Conservation (phyloP, 64 coral and sea anemone genomes). For the Catalaphyllia jardinei region DNA sequence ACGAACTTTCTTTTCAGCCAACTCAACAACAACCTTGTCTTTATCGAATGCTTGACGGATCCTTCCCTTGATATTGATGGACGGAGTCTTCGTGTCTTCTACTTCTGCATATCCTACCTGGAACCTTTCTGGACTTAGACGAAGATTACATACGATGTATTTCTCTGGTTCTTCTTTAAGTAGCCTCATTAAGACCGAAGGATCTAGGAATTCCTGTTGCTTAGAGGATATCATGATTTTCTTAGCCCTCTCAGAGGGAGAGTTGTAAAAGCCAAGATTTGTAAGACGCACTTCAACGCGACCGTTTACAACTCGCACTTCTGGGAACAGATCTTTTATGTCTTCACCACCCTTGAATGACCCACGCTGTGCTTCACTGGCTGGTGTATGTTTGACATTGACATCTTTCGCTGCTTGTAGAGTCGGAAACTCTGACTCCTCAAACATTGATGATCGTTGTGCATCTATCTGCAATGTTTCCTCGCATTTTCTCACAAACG, state of each 20-base stretch:
- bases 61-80: slow-evolving; percentile 67
- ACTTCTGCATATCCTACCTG: slow-evolving; percentile 46
- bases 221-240: slow-evolving; percentile 25
- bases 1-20: background rate
- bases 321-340: background rate
- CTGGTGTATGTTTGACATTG: background rate
- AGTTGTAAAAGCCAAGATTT: slow-evolving; percentile 51
- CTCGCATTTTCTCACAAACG: slow-evolving; percentile 61
- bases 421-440: slow-evolving; percentile 66
- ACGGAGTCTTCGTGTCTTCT: slow-evolving; percentile 64
- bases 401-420: background rate
- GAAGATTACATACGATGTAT: slow-evolving; percentile 65
- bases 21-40: slow-evolving; percentile 69
- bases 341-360: background rate
- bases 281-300: slow-evolving; percentile 57
- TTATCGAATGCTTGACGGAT: slow-evolving; percentile 74
- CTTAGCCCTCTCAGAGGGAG: slow-evolving; percentile 20
- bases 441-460: slow-evolving; percentile 16
- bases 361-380: background rate
- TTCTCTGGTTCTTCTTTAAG: slow-evolving; percentile 42
- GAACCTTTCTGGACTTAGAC: slow-evolving; percentile 36
- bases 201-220: slow-evolving; percentile 59
- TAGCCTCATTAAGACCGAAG: slow-evolving; percentile 44
- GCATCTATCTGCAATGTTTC: slow-evolving; percentile 33
- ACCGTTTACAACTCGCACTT: slow-evolving; percentile 42